Evolutionary conservation across 2,888 invertebrate genomes (phyloP).

Genomic region (Iselma pallidipennis): DNA sequence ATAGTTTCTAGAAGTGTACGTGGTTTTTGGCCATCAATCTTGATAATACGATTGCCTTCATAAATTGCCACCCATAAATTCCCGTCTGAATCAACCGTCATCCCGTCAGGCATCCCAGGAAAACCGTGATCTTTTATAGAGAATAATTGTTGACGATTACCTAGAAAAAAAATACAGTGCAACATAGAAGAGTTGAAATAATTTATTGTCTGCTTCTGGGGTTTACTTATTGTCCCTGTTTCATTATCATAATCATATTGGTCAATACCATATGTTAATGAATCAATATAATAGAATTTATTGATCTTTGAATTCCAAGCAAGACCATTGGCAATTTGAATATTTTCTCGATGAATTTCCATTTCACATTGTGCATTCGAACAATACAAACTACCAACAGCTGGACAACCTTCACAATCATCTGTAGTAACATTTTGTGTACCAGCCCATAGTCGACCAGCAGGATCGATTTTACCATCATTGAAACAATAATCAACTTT

Average conservation of each 20-base stretch:
- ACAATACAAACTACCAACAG: slow-evolving; percentile 23
- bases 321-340: slow-evolving; percentile 63
- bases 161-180: slow-evolving; percentile 50
- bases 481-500: slow-evolving; percentile 64
- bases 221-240: slow-evolving; percentile 53
- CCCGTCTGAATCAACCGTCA: slow-evolving; percentile 75
- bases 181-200: neutral
- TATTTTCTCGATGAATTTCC: slow-evolving; percentile 21
- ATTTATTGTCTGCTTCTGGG: neutral
- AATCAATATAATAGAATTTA: slow-evolving; percentile 76
- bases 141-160: slow-evolving; percentile 61
- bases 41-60: slow-evolving; percentile 62
- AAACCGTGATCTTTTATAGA: slow-evolving; percentile 53
- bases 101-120: slow-evolving; percentile 65
- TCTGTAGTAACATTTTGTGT: slow-evolving; percentile 21
- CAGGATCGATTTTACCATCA: slow-evolving; percentile 75
- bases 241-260: slow-evolving; percentile 68
- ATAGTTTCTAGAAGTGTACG: slow-evolving; percentile 62
- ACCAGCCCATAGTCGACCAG: slow-evolving; percentile 72
- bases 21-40: slow-evolving; percentile 58
- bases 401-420: neutral
- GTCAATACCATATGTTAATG: slow-evolving; percentile 63
- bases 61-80: slow-evolving; percentile 77
- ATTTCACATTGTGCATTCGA: slow-evolving; percentile 17
- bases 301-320: slow-evolving; percentile 71